Percentiles rank a stretch among this genome's conserved stretches.
These are phyloP conservation scores for Platycheirus albimanus DNA, from an alignment of 2,888 invertebrate genomes.

Conservation along the genomic window DNA sequence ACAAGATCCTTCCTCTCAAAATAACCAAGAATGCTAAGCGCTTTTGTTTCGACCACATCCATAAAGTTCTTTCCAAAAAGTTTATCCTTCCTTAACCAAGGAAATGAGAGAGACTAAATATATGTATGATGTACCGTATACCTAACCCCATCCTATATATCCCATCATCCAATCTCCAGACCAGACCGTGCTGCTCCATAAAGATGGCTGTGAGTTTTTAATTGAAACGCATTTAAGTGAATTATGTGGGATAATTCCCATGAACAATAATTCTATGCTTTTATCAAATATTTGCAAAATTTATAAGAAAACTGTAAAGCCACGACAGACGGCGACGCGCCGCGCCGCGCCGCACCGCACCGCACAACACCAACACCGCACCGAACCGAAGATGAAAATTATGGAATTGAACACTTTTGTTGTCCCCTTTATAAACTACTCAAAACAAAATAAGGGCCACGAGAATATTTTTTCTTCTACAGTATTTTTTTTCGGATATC, in stretches of 20 bases:
- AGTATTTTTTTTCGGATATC: too few species aligned
- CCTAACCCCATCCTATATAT: too few species aligned
- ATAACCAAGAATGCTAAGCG: constrained; percentile 52
- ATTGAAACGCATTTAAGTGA: constrained; percentile 68
- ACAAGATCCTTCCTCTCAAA: constrained; percentile 32
- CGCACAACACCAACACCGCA: too few species aligned
- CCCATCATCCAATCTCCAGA: too few species aligned
- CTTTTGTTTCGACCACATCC: constrained; percentile 66
- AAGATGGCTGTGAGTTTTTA: constrained; percentile 64
- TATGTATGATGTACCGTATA: not conserved
- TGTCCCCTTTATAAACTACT: too few species aligned
- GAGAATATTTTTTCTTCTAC: too few species aligned
- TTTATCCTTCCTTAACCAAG: constrained; percentile 36
- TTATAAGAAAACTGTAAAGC: constrained; percentile 51
- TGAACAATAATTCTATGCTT: constrained; percentile 44
- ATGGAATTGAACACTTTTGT: too few species aligned
- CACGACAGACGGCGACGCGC: too few species aligned
- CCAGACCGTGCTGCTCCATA: constrained; percentile 10
- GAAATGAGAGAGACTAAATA: not conserved
- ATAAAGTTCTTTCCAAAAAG: constrained; percentile 40
- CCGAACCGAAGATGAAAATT: too few species aligned
- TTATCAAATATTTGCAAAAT: constrained; percentile 58
- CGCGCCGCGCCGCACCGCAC: too few species aligned
- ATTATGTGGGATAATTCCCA: constrained; percentile 37
- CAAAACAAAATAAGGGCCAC: too few species aligned